Base-by-base conservation (phyloP, 2,797 vertebrate species). In the Psittacula echo region DNA sequence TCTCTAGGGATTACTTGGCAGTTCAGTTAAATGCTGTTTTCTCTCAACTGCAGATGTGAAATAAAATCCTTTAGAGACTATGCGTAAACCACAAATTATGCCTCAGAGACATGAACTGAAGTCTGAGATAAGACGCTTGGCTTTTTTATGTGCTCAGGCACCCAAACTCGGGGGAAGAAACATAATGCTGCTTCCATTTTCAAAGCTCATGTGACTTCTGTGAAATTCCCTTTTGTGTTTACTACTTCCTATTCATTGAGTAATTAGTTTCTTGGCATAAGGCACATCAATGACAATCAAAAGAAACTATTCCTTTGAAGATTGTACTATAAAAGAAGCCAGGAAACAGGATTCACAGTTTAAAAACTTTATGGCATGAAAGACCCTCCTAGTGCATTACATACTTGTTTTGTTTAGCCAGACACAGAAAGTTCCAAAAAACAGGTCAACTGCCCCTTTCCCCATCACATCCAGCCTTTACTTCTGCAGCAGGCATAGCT, bases 261-360 rank as follows among this genome's bases (percentile, higher is more conserved):
- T 81, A 64, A 84, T 88, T 91, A 79, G 22, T 70, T 91, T 93
- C 68, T 92, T 93, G 79, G 13, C 50, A 80, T 61, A 89, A 89
- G 16, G 37, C 24, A 72, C 32, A 72, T 66, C 32, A 76, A 73
- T 39, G 64, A 84, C 41, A 66, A 72, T 47, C 34, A 85, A 90
- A 94, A 87, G 27, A 85, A 87, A 56, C 13, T 37, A 37, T 65
- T 81, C 19, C 65, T 89, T 90, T 94, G 90, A 96, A 85, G 72
- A 71, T 0, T 89, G 11, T 24, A 29, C 39, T 71, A 66, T 67
- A 92, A 84, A 95, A 87, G 53, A 94, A 95, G 9, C 19, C 71
- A 72, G 47, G 66, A 96, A 96, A 89, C 29, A 81, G 24, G 39
- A 94, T 68, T 88, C 30, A 48, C 37, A 11, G 22, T 90, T 92